Base-by-base conservation (phyloP, 2,797 vertebrate species). In the Acipenser transmontanus region DNA sequence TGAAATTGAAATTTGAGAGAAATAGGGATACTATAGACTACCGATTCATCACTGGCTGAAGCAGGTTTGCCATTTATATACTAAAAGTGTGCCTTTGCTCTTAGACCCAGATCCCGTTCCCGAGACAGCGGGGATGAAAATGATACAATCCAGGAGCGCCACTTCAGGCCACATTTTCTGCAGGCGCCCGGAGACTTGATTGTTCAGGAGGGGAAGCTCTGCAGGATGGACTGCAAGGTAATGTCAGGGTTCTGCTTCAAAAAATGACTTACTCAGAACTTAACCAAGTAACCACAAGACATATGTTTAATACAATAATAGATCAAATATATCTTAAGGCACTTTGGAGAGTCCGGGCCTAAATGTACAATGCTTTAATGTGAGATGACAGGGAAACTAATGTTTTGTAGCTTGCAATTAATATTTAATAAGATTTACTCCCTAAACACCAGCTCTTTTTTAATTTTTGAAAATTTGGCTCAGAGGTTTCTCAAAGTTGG, bases 201-300 rank as follows among this genome's bases (percentile, higher is more conserved):
- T 8, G 92, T 97, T 14, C 96, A 98, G 81, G 97, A 99, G 85
- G 96, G 97, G 17, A 93, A 92, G 50, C 92, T 99, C 2, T 99
- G 96, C 75, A 86, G 97, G 69, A 99, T 99, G 97, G 97, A 99
- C 79, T 99, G 97, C 85, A 99, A 99, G 91, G 97, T 95, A 84
- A 85, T 80, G 47, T 34, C 65, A 61, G 17, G 13, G 7, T 11
- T 52, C 50, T 34, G 6, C 8, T 17, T 4, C 34, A 34, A 34
- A 34, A 34, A 34, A 4, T 34, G 0, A 34, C 34, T 34, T 4
- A 34, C 34, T 34, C 34, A 34, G 34, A 34, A 34, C 34, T 34
- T 3, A 34, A 34, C 34, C 34, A 34, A 34, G 34, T 34, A 34
- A 34, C 34, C 34, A 34, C 34, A 34, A 34, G 34, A 34, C 34